phyloP scores from a whole-genome alignment of 1,140 invertebrate species.

The Littorina saxatilis region DNA sequence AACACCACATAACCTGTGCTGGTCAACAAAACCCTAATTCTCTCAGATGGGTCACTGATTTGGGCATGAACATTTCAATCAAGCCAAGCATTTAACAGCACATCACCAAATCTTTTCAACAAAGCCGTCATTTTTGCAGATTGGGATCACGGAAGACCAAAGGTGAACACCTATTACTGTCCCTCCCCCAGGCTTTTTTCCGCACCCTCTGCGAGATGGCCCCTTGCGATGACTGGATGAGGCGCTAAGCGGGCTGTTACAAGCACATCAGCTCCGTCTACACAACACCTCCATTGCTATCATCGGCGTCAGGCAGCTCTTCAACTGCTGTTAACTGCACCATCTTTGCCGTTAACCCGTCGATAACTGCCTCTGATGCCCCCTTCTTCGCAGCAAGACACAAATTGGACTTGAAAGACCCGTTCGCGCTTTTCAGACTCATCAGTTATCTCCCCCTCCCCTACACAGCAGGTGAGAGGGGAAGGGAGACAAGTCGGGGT shows the following conservation, averaged over 20 bases:
- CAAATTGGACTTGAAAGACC: slow-evolving; percentile 8
- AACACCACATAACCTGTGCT: too few relatives aligned
- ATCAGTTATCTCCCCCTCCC: not conserved
- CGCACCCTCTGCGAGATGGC: not conserved
- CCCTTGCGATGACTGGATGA: not conserved
- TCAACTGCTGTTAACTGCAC: not conserved
- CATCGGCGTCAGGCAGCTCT: not conserved
- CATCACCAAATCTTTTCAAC: too few relatives aligned
- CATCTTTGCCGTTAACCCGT: too few relatives aligned
- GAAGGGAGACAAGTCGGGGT: not conserved
- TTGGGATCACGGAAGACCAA: not conserved
- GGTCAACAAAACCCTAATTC: too few relatives aligned
- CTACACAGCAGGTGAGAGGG: not conserved
- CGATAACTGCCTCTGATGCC: not conserved
- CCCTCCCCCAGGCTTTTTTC: not conserved
- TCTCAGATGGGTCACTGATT: too few relatives aligned
- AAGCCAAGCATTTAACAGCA: too few relatives aligned
- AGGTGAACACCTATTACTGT: not conserved
- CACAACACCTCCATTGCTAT: too few relatives aligned
- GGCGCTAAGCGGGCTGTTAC: too few relatives aligned
- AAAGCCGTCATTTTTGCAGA: not conserved
- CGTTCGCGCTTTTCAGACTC: not conserved
- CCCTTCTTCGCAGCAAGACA: not conserved
- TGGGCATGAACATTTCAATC: too few relatives aligned
- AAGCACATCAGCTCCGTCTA: too few relatives aligned